Evolutionary conservation across 2,113 vertebrate species (phyloP).

Genomic region (Mustela nigripes): DNA sequence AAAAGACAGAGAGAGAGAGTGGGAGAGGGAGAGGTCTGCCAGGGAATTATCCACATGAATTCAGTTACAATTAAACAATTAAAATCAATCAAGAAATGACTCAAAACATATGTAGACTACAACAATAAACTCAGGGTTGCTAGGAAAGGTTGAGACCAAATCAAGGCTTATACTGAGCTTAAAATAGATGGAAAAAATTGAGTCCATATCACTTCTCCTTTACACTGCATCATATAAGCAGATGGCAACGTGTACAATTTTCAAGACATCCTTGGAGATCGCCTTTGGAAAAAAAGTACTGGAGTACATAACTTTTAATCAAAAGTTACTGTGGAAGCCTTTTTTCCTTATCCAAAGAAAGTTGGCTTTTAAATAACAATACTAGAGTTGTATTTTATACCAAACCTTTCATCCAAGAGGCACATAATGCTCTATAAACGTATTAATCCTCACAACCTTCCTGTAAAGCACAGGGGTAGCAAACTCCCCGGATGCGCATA

Average conservation of each 20-base stretch:
- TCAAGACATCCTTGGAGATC: slow-evolving; percentile 38
- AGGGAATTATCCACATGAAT: slow-evolving; percentile 53
- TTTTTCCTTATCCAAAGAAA: slow-evolving; percentile 68
- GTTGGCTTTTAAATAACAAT: slow-evolving; percentile 78
- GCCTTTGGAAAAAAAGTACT: slow-evolving; percentile 23
- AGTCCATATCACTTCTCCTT: neutral
- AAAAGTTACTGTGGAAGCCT: slow-evolving; percentile 72
- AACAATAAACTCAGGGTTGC: neutral
- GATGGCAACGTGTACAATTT: neutral
- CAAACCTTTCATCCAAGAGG: slow-evolving; percentile 71
- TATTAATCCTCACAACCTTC: slow-evolving; percentile 75
- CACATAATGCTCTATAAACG: slow-evolving; percentile 61
- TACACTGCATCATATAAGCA: neutral
- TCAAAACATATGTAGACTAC: neutral
- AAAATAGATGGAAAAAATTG: slow-evolving; percentile 29
- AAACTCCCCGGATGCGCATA: slow-evolving; percentile 76
- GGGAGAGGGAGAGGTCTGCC: neutral
- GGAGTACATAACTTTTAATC: slow-evolving; percentile 74
- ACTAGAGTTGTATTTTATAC: slow-evolving; percentile 70
- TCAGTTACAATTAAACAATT: slow-evolving; percentile 27
- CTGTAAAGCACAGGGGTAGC: slow-evolving; percentile 74
- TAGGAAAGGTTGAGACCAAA: slow-evolving; percentile 36
- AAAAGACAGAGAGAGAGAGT: neutral
- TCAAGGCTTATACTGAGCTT: neutral
- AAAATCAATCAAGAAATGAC: neutral